Evolutionary conservation across 2,797 vertebrate species (phyloP).

Genomic region (Lutjanus campechanus): DNA sequence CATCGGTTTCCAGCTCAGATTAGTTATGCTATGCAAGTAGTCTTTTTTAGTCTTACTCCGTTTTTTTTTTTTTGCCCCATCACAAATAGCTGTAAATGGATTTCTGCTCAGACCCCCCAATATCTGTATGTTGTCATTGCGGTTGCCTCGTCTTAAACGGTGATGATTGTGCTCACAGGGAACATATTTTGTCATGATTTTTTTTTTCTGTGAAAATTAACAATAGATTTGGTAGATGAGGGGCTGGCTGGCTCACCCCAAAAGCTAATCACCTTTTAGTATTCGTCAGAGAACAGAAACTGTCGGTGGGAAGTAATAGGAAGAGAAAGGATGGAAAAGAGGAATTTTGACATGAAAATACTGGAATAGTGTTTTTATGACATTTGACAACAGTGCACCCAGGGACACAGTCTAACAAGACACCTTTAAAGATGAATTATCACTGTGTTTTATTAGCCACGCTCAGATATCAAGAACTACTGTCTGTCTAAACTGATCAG

Average conservation of each 20-base stretch:
- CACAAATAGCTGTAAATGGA: background rate
- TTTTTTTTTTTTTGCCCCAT: background rate
- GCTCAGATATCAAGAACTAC: background rate
- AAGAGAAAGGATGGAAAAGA: background rate
- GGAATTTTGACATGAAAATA: background rate
- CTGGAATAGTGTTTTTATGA: background rate
- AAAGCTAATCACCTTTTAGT: constrained; percentile 1
- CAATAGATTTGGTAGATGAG: background rate
- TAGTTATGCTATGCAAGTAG: background rate
- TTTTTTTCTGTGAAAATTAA: background rate
- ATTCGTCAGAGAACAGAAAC: background rate
- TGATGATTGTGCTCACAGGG: background rate
- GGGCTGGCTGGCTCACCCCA: constrained; percentile 70
- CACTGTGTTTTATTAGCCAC: background rate
- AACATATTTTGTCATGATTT: background rate
- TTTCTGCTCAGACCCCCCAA: background rate
- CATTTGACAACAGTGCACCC: too few relatives aligned
- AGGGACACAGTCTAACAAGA: background rate
- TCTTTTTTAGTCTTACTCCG: background rate
- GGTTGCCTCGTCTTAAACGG: too few relatives aligned
- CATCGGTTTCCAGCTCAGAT: background rate
- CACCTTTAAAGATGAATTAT: too few relatives aligned
- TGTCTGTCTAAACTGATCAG: background rate
- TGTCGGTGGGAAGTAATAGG: background rate
- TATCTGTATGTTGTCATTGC: background rate